Evolutionary conservation across 2,888 invertebrate species (phyloP), one percentile per base, ranked within the genome.

Genomic region (Oscheius myriophilus): DNA sequence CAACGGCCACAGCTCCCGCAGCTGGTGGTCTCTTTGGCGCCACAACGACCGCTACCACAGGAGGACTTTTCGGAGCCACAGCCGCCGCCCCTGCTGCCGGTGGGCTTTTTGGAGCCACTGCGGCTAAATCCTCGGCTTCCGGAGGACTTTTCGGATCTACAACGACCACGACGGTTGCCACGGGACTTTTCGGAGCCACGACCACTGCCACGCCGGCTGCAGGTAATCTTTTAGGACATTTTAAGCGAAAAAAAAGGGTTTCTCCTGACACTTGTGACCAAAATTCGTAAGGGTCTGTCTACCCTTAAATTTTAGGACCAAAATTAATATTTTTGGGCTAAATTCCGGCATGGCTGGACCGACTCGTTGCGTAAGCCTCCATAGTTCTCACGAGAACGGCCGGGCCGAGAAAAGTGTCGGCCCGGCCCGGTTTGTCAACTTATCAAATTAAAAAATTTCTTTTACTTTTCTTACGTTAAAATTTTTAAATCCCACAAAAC

Each of bases 1-100:
- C 70, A 26, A 65, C 68, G 14, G 51, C 70, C 14, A 42, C 72
- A 33, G 45, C 62, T 11, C 39, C 65, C 14, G 23, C 61, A 11
- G 49, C 61, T 2, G 23, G 16, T 25, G 14, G 21, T 6, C 61
- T 61, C 16, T 61, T 61, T 57, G 61, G 61, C 14, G 70, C 52
- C 16, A 25, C 72, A n/a, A 42, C 66, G 11, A 42, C 69, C 14
- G n/a, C 75, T 2, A 61, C 67, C n/a, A 55, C 66, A 41, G 54
- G 54, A 54, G 57, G 57, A 9, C 68, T 76, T 18, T 73, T 73
- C 63, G 76, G 76, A 39, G 33, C 62, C 6, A 58, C 63, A 14
- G 53, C 33, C 12, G 16, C 25, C 26, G 12, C 54, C n/a, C 4
- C 54, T 11, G 58, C 54, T 39, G 45, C 54, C 1, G 43, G 45